phyloP scores from a whole-genome alignment of 2,113 vertebrate genomes.

The Plecotus auritus region DNA sequence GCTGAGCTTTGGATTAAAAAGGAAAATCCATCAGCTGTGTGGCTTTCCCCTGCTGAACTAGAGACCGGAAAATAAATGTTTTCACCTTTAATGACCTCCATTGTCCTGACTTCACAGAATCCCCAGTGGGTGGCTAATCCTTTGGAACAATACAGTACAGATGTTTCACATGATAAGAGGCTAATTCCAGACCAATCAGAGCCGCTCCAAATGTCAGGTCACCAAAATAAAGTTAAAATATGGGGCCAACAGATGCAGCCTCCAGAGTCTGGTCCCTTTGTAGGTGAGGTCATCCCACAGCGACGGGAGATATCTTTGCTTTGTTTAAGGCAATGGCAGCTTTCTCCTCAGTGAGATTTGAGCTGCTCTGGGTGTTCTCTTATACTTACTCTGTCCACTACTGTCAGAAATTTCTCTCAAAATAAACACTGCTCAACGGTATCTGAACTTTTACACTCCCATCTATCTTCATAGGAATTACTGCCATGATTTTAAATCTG shows the following conservation, averaged over 20 bases:
- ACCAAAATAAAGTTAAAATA: slow-evolving; percentile 78
- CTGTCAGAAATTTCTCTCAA: background rate
- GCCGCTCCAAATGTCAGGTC: slow-evolving; percentile 74
- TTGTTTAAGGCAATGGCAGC: slow-evolving; percentile 15
- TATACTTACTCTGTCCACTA: background rate
- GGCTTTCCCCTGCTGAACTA: slow-evolving; percentile 61
- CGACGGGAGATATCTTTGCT: background rate
- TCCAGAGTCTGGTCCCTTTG: slow-evolving; percentile 41
- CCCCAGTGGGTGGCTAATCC: slow-evolving; percentile 68
- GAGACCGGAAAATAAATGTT: slow-evolving; percentile 79
- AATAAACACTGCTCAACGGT: background rate
- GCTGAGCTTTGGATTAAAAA: slow-evolving; percentile 22
- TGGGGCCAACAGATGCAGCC: slow-evolving; percentile 71
- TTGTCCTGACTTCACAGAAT: slow-evolving; percentile 78
- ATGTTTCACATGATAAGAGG: slow-evolving; percentile 80
- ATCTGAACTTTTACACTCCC: background rate
- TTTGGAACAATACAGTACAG: slow-evolving; percentile 78
- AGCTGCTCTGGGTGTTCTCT: background rate
- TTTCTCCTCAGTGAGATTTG: slow-evolving; percentile 47
- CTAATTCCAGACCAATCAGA: slow-evolving; percentile 74
- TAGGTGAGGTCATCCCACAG: slow-evolving; percentile 34
- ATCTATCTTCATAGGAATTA: background rate
- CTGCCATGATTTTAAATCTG: background rate
- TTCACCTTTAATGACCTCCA: slow-evolving; percentile 79
- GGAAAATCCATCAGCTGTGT: slow-evolving; percentile 25